Evolutionary conservation across 1,140 invertebrate genomes (phyloP).

Genomic region (Agrilus planipennis): DNA sequence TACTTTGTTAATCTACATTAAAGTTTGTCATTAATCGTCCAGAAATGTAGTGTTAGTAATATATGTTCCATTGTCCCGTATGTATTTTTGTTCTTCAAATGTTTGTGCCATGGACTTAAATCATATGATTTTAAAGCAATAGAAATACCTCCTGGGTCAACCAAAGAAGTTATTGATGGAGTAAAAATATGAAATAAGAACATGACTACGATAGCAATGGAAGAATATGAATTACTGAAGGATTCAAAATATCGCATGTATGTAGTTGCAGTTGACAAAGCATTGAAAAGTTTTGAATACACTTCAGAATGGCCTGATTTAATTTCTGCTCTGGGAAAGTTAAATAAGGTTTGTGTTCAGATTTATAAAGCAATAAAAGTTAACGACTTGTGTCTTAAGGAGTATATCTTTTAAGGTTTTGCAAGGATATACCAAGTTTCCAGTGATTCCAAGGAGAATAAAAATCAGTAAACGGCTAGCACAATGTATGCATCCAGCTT

Average conservation of each 20-base stretch:
- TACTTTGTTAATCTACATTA: too few relatives aligned
- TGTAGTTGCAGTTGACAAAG: slow-evolving; percentile 75
- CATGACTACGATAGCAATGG: slow-evolving; percentile 36
- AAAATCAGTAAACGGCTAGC: slow-evolving; percentile 87
- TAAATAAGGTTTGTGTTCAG: slow-evolving; percentile 65
- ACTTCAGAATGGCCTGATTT: slow-evolving; percentile 94
- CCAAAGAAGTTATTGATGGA: too few relatives aligned
- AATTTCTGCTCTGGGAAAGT: slow-evolving; percentile 81
- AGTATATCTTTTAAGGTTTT: slow-evolving; percentile 51
- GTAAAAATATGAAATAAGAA: slow-evolving; percentile 1
- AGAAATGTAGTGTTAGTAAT: too few relatives aligned
- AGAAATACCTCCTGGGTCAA: too few relatives aligned
- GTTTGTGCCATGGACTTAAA: too few relatives aligned
- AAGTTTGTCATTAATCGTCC: too few relatives aligned
- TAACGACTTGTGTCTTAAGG: too few relatives aligned
- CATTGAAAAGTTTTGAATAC: slow-evolving; percentile 84
- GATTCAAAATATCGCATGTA: slow-evolving; percentile 70
- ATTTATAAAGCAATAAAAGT: background rate
- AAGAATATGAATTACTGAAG: slow-evolving; percentile 61
- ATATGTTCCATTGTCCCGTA: too few relatives aligned
- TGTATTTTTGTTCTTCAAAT: background rate
- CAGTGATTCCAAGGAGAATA: slow-evolving; percentile 80
- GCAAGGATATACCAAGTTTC: slow-evolving; percentile 65
- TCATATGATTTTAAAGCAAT: slow-evolving; percentile 11
- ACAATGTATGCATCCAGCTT: slow-evolving; percentile 89